phyloP scores from a whole-genome alignment of 2,797 vertebrate genomes.

The Atherinosoma microstoma region DNA sequence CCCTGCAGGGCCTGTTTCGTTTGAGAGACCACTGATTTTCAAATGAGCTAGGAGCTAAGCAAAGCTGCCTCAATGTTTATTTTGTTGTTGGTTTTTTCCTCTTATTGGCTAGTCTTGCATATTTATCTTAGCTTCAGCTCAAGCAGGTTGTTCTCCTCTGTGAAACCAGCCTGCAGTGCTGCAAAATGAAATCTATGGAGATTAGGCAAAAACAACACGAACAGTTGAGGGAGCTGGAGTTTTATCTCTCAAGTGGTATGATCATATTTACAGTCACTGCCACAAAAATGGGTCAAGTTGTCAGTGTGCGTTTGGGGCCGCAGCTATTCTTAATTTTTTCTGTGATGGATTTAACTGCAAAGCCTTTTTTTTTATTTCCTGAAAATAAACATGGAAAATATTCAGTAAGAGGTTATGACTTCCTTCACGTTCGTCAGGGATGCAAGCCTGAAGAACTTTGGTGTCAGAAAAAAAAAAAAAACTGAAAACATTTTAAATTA shows the following conservation, averaged over 20 bases:
- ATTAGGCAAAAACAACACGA: background rate
- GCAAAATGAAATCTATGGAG: slow-evolving; percentile 7
- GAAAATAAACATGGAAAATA: background rate
- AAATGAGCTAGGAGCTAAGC: slow-evolving; percentile 1
- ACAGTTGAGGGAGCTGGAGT: background rate
- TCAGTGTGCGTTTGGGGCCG: background rate
- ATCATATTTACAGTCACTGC: slow-evolving; percentile 2
- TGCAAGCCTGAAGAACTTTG: background rate
- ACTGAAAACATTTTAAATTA: background rate
- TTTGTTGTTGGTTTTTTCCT: background rate
- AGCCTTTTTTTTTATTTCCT: background rate
- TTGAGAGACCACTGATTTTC: slow-evolving; percentile 10
- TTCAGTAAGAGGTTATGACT: background rate
- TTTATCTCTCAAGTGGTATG: slow-evolving; percentile 6
- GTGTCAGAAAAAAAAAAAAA: background rate
- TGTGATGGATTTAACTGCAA: background rate
- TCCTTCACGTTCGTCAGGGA: background rate
- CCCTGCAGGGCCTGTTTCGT: background rate
- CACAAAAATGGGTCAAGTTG: background rate
- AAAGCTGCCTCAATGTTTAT: background rate
- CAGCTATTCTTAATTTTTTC: background rate
- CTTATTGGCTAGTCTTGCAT: slow-evolving; percentile 13
- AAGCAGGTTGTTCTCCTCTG: background rate
- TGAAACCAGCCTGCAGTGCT: background rate
- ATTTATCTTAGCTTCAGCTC: slow-evolving; percentile 8